Percentiles rank a stretch among this genome's conserved stretches.
phyloP scores from a whole-genome alignment of 2,888 invertebrate species.

The Bugula neritina region DNA sequence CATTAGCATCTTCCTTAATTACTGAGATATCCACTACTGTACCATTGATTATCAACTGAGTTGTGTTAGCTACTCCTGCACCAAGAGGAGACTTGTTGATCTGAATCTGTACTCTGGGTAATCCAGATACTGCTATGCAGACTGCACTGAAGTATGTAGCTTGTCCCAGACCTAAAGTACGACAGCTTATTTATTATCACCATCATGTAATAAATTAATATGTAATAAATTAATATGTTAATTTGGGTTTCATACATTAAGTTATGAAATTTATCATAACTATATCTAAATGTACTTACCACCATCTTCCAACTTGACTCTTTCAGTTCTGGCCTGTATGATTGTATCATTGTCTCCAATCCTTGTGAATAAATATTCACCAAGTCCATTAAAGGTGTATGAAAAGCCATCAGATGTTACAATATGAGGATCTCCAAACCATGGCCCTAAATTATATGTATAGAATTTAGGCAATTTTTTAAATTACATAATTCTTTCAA shows the following conservation, averaged over 20 bases:
- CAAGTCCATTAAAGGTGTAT: slow-evolving; percentile 13
- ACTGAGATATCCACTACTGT: neutral
- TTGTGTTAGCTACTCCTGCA: neutral
- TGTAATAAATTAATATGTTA: too few relatives aligned
- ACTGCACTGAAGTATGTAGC: slow-evolving; percentile 20
- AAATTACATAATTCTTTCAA: too few relatives aligned
- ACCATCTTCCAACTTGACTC: neutral
- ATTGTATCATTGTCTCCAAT: slow-evolving; percentile 14
- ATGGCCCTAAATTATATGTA: slow-evolving; percentile 12
- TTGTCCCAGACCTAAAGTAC: slow-evolving; percentile 11
- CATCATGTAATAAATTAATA: too few relatives aligned
- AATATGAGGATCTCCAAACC: slow-evolving; percentile 23
- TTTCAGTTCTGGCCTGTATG: slow-evolving; percentile 12
- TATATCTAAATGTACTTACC: too few relatives aligned
- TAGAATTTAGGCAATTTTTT: neutral
- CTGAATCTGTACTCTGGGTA: slow-evolving; percentile 10
- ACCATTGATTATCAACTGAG: slow-evolving; percentile 2
- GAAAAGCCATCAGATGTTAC: slow-evolving; percentile 8
- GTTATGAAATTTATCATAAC: too few relatives aligned
- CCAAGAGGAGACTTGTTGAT: slow-evolving; percentile 5
- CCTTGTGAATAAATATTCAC: slow-evolving; percentile 5
- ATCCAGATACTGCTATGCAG: neutral
- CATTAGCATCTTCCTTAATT: slow-evolving; percentile 9
- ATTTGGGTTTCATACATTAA: too few relatives aligned
- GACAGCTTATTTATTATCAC: too few relatives aligned